Conservation (phyloP, 2,797 vertebrate species). For the Oreochromis grahami region DNA sequence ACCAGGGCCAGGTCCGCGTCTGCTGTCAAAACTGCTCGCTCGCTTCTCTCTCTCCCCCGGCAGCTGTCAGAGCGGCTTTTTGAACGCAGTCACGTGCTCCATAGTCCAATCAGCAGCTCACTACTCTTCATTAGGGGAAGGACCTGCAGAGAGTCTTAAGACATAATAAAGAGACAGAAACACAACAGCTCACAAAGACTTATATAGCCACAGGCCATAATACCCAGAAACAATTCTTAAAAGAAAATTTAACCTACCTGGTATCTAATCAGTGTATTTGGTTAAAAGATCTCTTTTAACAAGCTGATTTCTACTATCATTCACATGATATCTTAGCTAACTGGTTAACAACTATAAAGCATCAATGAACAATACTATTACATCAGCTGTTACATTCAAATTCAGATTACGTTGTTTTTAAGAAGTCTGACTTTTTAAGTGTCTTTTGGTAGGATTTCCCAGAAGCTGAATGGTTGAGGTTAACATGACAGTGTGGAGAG, state of each 20-base stretch:
- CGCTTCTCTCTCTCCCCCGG: too few relatives aligned
- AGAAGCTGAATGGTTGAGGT: slow-evolving; percentile 5
- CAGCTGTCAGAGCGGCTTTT: too few relatives aligned
- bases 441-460: neutral
- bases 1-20: too few relatives aligned
- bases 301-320: neutral
- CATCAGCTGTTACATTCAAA: neutral
- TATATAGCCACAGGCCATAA: too few relatives aligned
- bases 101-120: too few relatives aligned
- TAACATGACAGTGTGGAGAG: slow-evolving; percentile 65
- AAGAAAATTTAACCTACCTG: fast-evolving
- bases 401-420: neutral
- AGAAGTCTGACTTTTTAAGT: neutral
- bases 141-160: too few relatives aligned
- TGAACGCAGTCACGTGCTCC: too few relatives aligned
- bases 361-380: neutral
- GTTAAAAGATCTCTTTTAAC: neutral
- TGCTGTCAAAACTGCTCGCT: too few relatives aligned
- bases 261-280: neutral
- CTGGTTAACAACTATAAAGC: neutral
- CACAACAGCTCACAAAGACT: too few relatives aligned
- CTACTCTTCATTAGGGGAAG: too few relatives aligned
- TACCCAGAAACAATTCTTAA: neutral
- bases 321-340: neutral
- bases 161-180: too few relatives aligned